A percentile compares a stretch with the other conserved stretches of the same genome.
These are phyloP conservation scores for Coecobrya sp. DNA, from an alignment of 2,888 invertebrate species.

Conservation along the genomic window DNA sequence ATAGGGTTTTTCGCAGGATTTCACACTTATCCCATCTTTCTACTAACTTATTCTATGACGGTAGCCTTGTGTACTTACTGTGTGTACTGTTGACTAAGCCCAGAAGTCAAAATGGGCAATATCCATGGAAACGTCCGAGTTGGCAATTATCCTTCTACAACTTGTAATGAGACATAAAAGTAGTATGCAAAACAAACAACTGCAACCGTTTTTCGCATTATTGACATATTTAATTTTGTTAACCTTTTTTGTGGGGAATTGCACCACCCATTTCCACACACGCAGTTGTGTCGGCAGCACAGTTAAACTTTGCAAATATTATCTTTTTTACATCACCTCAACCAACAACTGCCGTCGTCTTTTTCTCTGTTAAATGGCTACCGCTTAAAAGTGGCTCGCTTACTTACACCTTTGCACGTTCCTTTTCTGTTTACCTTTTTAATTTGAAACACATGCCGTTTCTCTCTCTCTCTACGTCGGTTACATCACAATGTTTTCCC, in stretches of 20 bases:
- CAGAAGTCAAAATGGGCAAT: conserved; percentile 14
- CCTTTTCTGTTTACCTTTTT: conserved; percentile 60
- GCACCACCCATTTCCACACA: conserved; percentile 38
- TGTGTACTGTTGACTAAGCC: background rate
- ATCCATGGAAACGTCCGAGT: background rate
- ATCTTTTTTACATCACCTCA: background rate
- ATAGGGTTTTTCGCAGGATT: background rate
- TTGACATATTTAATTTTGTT: conserved; percentile 41
- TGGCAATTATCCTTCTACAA: background rate
- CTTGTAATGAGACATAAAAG: background rate
- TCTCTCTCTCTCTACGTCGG: conserved; percentile 27
- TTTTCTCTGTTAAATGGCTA: conserved; percentile 5
- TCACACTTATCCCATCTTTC: background rate
- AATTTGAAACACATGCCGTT: conserved; percentile 54
- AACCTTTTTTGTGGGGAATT: conserved; percentile 21
- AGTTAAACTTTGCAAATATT: conserved; percentile 26
- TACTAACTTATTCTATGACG: background rate
- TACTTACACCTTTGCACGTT: conserved; percentile 30
- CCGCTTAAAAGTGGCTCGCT: conserved; percentile 48
- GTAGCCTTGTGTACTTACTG: background rate
- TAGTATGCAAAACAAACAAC: background rate
- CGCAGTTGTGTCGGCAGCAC: background rate
- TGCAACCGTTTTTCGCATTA: conserved; percentile 1
- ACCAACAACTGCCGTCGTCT: background rate
- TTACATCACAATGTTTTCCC: conserved; percentile 76